Evolutionary conservation across 2,113 vertebrate genomes (phyloP).

Genomic region (Gobiocypris rarus): DNA sequence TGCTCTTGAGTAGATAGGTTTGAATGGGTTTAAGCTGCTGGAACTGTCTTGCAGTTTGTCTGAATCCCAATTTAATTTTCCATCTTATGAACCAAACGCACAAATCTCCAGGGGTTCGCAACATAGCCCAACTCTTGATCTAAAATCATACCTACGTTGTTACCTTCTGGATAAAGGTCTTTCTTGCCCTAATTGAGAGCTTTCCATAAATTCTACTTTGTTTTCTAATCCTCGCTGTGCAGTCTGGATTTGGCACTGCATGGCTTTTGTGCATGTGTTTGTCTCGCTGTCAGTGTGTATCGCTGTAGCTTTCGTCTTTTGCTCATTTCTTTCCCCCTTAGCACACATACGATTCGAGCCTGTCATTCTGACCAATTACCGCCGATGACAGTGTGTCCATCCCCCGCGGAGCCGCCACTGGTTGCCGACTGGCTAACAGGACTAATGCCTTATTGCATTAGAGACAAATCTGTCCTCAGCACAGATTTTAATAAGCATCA

Average conservation of each 20-base stretch:
- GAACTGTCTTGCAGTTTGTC: background rate
- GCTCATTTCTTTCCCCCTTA: background rate
- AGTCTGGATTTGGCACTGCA: background rate
- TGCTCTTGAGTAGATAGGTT: slow-evolving; percentile 17
- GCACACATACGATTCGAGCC: background rate
- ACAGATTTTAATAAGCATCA: slow-evolving; percentile 69
- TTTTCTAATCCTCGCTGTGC: background rate
- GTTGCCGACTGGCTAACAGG: slow-evolving; percentile 54
- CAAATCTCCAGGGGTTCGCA: background rate
- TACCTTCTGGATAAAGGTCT: slow-evolving; percentile 1
- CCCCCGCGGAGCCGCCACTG: slow-evolving; percentile 61
- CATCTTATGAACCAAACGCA: background rate
- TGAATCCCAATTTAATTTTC: background rate
- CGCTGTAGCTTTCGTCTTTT: background rate
- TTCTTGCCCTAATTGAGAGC: background rate
- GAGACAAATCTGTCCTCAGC: slow-evolving; percentile 66
- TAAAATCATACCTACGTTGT: slow-evolving; percentile 8
- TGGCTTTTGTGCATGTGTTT: background rate
- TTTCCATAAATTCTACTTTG: background rate
- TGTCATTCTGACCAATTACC: slow-evolving; percentile 69
- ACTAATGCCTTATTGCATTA: slow-evolving; percentile 66
- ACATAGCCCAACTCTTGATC: background rate
- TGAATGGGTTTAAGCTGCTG: slow-evolving; percentile 18
- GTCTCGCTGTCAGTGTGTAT: background rate
- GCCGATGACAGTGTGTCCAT: slow-evolving; percentile 62